A percentile compares a stretch with the other conserved stretches of the same genome.
Conservation (phyloP, 2,888 invertebrate genomes). For the Proisotoma minuta region DNA sequence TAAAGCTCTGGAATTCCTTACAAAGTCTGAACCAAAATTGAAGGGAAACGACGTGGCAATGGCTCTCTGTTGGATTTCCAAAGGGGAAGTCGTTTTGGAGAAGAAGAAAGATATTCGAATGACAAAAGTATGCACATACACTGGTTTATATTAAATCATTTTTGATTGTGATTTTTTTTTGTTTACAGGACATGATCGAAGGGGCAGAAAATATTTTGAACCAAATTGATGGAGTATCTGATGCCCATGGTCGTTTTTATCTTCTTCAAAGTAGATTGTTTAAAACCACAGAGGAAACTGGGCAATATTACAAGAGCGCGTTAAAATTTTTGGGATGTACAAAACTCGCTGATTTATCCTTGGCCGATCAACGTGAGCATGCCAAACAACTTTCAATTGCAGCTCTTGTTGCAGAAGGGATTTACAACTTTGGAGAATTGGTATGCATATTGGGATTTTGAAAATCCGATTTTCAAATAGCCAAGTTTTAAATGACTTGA, state of each 20-base stretch:
- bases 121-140: slow-evolving; percentile 57
- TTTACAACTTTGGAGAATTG: slow-evolving; percentile 96
- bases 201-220: slow-evolving; percentile 79
- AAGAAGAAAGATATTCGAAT: slow-evolving; percentile 71
- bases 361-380: slow-evolving; percentile 65
- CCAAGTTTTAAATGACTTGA: slow-evolving; percentile 1
- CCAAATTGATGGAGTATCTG: slow-evolving; percentile 83
- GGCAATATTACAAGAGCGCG: slow-evolving; percentile 91
- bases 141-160: too few relatives aligned
- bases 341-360: slow-evolving; percentile 63
- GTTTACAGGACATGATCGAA: slow-evolving; percentile 70
- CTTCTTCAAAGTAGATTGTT: slow-evolving; percentile 88
- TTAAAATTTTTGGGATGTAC: slow-evolving; percentile 74
- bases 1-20: slow-evolving; percentile 79
- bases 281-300: slow-evolving; percentile 80
- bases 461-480: not conserved
- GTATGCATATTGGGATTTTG: slow-evolving; percentile 53
- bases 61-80: slow-evolving; percentile 80
- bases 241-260: slow-evolving; percentile 91
- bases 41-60: slow-evolving; percentile 79
- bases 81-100: slow-evolving; percentile 73
- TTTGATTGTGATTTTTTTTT: not conserved
- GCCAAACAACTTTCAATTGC: slow-evolving; percentile 91
- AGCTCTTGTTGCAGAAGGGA: slow-evolving; percentile 86
- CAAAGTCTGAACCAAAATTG: slow-evolving; percentile 81